phyloP scores from a whole-genome alignment of 2,797 vertebrate genomes.

The Sardinella longiceps region DNA sequence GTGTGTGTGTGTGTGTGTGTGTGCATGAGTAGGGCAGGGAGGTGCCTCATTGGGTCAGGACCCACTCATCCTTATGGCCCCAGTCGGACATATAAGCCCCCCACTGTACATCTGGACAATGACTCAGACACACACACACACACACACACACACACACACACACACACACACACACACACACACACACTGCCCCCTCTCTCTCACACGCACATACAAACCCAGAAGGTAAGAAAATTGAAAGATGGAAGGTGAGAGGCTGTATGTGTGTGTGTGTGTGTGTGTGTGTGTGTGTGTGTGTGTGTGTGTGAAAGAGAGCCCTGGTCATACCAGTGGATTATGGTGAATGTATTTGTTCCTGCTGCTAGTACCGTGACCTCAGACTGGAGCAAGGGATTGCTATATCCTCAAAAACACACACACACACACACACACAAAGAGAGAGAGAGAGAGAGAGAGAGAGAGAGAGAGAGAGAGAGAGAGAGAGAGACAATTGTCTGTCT shows the following conservation, averaged over 20 bases:
- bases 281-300: neutral
- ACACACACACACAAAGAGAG: neutral
- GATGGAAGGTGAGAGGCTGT: neutral
- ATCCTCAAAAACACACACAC: neutral
- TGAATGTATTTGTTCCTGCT: constrained; percentile 2
- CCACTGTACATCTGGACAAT: constrained; percentile 48
- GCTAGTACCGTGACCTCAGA: neutral
- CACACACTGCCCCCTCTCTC: too few species aligned
- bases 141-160: neutral
- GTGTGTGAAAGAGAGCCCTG: neutral
- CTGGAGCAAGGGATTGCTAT: neutral
- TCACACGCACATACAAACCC: neutral
- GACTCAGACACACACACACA: constrained; percentile 34
- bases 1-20: neutral
- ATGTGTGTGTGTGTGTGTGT: neutral
- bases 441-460: too few species aligned
- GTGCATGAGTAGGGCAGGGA: too few species aligned
- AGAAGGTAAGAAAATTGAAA: neutral
- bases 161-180: neutral
- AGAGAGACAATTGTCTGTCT: too few species aligned
- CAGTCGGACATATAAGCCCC: constrained; percentile 49
- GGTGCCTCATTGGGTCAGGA: constrained; percentile 41
- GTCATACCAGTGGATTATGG: neutral
- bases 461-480: too few species aligned
- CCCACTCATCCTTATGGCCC: constrained; percentile 51